These are phyloP conservation scores for Arrhamphus sclerolepis DNA, from an alignment of 2,797 vertebrate genomes.

Conservation along the genomic window DNA sequence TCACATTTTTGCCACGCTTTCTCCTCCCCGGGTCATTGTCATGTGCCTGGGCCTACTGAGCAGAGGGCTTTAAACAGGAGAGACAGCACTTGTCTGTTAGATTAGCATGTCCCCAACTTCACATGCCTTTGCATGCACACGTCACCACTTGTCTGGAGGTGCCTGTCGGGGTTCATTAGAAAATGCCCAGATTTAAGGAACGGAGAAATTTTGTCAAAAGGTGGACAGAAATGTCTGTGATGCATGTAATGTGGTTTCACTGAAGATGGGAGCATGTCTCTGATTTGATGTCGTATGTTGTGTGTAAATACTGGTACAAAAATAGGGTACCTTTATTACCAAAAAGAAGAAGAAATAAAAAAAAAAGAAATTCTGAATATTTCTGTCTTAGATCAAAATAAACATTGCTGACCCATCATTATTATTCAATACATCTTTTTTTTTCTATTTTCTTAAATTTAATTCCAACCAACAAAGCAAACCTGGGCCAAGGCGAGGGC, in stretches of 20 bases:
- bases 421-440: slow-evolving; percentile 58
- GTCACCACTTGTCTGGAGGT: slow-evolving; percentile 73
- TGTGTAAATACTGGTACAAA: slow-evolving; percentile 6
- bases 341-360: background rate
- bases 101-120: slow-evolving; percentile 68
- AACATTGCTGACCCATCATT: slow-evolving; percentile 60
- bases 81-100: slow-evolving; percentile 76
- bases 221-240: slow-evolving; percentile 47
- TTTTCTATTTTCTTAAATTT: slow-evolving; percentile 1
- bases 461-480: slow-evolving; percentile 68
- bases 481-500: slow-evolving; percentile 51
- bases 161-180: slow-evolving; percentile 74
- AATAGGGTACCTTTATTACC: slow-evolving; percentile 28
- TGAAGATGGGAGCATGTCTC: slow-evolving; percentile 14
- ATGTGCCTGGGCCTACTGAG: slow-evolving; percentile 56
- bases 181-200: slow-evolving; percentile 51
- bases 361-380: slow-evolving; percentile 39
- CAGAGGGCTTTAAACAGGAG: slow-evolving; percentile 63
- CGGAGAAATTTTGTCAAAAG: slow-evolving; percentile 56
- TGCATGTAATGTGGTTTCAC: slow-evolving; percentile 34
- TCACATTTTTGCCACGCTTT: slow-evolving; percentile 52
- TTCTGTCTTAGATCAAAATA: slow-evolving; percentile 52
- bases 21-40: slow-evolving; percentile 66
- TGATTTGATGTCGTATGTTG: slow-evolving; percentile 24
- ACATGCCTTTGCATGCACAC: slow-evolving; percentile 63